Evolutionary conservation across 2,113 vertebrate species (phyloP), one percentile per base, ranked within the genome.

Genomic region (Zeus faber): DNA sequence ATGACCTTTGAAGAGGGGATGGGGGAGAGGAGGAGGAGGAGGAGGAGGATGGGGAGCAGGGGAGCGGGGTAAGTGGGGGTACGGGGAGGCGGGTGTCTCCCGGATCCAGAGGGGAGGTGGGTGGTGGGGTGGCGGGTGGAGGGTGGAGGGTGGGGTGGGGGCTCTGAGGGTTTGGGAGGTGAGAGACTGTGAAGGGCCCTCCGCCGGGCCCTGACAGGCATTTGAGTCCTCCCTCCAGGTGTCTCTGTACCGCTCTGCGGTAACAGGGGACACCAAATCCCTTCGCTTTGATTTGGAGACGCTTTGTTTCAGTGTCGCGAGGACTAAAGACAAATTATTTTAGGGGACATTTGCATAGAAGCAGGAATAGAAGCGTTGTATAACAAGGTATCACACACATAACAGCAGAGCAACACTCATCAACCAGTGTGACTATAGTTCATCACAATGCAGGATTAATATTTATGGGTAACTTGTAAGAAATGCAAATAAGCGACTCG

Each of bases 141-240:
- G n/a, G 72, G 21, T 33, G 46, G 70, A 79, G 29, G 2, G 10
- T 61, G 49, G 47, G 27, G 41, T 3, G 13, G 44, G 49, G 33
- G 61, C 8, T 55, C 56, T 45, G 64, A 70, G 18, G 39, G 49
- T 69, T 78, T 74, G 29, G 37, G 78, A 87, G 85, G 87, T 85
- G 87, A 87, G 87, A 89, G 87, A 89, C 84, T 71, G 84, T 85
- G 84, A 87, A 87, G 77, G 64, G 63, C 63, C 78, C 62, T 77
- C 64, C 59, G 63, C 63, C 57, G 9, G 65, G 67, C 64, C 73
- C 67, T 58, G 67, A 87, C 81, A 85, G 67, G 81, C 58, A 61
- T 83, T 80, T 79, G 80, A 82, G 77, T 80, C 84, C 67, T 63
- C 74, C 84, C 83, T 81, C 68, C 79, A 84, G 84, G 74, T 76